These are phyloP conservation scores for Macrosoma leucophasiata DNA, from an alignment of 2,888 invertebrate species.

Conservation along the genomic window DNA sequence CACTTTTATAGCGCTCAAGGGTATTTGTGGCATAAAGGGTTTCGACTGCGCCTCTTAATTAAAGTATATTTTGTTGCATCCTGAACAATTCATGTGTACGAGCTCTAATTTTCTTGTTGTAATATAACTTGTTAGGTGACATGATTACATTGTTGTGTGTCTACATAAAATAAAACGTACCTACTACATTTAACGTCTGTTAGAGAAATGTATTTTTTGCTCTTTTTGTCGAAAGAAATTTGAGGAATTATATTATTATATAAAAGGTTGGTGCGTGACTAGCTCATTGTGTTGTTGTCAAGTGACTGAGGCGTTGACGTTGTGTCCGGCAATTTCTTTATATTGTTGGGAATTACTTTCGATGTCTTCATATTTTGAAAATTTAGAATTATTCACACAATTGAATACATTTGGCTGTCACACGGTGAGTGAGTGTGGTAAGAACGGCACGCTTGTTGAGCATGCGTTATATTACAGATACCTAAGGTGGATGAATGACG, in stretches of 20 bases:
- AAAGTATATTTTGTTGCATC: too few relatives aligned
- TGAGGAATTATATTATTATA: slow-evolving; percentile 26
- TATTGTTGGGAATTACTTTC: slow-evolving; percentile 24
- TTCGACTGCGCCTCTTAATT: too few relatives aligned
- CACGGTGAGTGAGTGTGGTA: slow-evolving; percentile 26
- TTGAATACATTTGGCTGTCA: slow-evolving; percentile 22
- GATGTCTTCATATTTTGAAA: slow-evolving; percentile 21
- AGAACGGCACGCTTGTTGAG: slow-evolving; percentile 38
- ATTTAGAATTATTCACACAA: slow-evolving; percentile 20
- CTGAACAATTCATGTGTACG: too few relatives aligned
- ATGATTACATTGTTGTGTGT: too few relatives aligned
- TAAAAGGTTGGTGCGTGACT: slow-evolving; percentile 31
- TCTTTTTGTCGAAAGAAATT: slow-evolving; percentile 40
- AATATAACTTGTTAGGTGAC: too few relatives aligned
- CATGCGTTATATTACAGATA: too few relatives aligned
- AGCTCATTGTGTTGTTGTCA: slow-evolving; percentile 30
- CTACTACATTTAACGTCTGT: too few relatives aligned
- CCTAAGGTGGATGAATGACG: slow-evolving; percentile 47
- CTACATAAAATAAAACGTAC: too few relatives aligned
- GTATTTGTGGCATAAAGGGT: too few relatives aligned
- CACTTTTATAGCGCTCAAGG: too few relatives aligned
- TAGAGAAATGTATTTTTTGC: too few relatives aligned
- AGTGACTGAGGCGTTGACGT: slow-evolving; percentile 29
- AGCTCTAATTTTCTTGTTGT: too few relatives aligned
- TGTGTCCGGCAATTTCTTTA: slow-evolving; percentile 31